A percentile compares a stretch with the other conserved stretches of the same genome.
Evolutionary conservation across 2,113 vertebrate species (phyloP).

Genomic region (Antechinus stuartii): DNA sequence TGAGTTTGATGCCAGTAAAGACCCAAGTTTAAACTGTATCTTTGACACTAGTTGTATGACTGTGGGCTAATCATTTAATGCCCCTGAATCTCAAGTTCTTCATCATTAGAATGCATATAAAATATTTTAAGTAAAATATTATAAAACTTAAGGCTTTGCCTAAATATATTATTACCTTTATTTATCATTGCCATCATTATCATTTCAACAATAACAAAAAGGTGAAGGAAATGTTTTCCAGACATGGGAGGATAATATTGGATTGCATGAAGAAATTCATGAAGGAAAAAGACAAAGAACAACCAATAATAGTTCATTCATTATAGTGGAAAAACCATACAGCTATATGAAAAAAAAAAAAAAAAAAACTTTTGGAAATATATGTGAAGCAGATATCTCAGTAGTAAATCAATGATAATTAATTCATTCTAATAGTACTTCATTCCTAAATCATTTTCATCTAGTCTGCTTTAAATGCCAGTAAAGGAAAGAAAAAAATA

Average conservation of each 20-base stretch:
- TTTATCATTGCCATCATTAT: background rate
- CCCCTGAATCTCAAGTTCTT: background rate
- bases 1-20: background rate
- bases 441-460: too few relatives aligned
- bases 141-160: background rate
- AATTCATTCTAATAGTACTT: too few relatives aligned
- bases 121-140: background rate
- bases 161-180: background rate
- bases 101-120: background rate
- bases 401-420: too few relatives aligned
- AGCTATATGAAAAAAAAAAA: too few relatives aligned
- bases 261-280: background rate
- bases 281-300: background rate
- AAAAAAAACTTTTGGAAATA: too few relatives aligned
- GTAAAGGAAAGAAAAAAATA: too few relatives aligned
- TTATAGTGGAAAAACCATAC: background rate
- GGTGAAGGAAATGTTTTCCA: background rate
- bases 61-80: background rate
- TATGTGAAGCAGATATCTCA: too few relatives aligned
- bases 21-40: background rate
- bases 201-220: background rate
- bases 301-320: background rate
- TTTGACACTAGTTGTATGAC: background rate
- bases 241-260: background rate
- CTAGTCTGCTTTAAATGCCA: too few relatives aligned